These are phyloP conservation scores for Rotaria magnacalcarata DNA, from an alignment of 2,888 invertebrate genomes.

Conservation along the genomic window DNA sequence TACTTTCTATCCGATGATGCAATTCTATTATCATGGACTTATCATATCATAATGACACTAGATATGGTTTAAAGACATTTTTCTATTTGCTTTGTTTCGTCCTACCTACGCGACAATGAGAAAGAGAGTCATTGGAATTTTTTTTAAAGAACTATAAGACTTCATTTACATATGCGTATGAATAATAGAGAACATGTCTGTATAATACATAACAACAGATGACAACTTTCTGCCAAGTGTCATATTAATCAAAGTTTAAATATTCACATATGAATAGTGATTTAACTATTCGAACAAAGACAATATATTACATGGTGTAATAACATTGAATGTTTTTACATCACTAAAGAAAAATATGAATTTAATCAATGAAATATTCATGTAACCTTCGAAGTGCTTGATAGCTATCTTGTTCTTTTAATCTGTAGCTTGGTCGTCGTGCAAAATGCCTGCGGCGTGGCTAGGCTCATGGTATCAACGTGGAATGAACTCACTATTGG, in stretches of 20 bases:
- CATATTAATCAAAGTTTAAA: neutral
- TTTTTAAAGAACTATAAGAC: too few relatives aligned
- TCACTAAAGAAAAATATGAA: too few relatives aligned
- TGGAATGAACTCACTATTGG: slow-evolving; percentile 21
- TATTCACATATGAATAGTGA: neutral
- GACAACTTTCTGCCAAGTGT: too few relatives aligned
- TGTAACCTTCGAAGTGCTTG: too few relatives aligned
- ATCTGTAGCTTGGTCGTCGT: neutral
- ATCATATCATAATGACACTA: neutral
- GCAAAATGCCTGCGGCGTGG: neutral
- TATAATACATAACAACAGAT: neutral
- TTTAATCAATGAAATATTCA: too few relatives aligned
- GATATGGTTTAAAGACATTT: too few relatives aligned
- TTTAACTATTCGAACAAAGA: too few relatives aligned
- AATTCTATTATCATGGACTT: neutral
- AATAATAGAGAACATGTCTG: neutral
- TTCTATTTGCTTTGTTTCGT: too few relatives aligned
- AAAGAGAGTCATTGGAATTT: too few relatives aligned
- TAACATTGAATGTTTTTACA: neutral
- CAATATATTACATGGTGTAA: neutral
- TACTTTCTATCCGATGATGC: neutral
- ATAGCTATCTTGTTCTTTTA: neutral
- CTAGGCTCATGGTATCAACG: slow-evolving; percentile 13
- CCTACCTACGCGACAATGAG: too few relatives aligned
- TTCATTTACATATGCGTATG: neutral